Evolutionary conservation across 2,888 invertebrate genomes (phyloP).

Genomic region (Nomada lathburiana): DNA sequence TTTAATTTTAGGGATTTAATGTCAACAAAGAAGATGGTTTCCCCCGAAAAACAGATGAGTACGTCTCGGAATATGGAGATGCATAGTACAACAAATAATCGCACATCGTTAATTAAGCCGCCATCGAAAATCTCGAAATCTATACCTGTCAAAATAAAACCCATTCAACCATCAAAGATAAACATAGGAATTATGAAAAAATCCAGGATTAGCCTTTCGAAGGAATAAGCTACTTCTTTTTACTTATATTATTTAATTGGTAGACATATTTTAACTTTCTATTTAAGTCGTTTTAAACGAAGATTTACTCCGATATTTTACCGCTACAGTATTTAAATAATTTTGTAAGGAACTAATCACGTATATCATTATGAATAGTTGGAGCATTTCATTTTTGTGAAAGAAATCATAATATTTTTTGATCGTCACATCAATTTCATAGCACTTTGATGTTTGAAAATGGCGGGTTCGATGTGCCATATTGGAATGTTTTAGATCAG

Average conservation of each 20-base stretch:
- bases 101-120: constrained; percentile 39
- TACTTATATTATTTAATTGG: not conserved
- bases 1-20: not conserved
- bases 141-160: constrained; percentile 28
- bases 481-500: constrained; percentile 43
- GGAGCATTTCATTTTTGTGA: not conserved
- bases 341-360: constrained; percentile 4
- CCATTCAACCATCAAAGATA: constrained; percentile 23
- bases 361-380: constrained; percentile 11
- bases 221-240: constrained; percentile 23
- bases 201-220: constrained; percentile 5
- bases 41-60: constrained; percentile 1
- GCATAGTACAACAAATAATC: not conserved
- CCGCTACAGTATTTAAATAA: constrained; percentile 18
- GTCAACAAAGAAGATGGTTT: not conserved
- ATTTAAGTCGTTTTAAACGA: constrained; percentile 37
- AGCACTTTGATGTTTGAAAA: constrained; percentile 24
- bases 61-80: not conserved
- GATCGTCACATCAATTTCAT: not conserved
- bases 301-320: constrained; percentile 17
- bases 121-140: constrained; percentile 40
- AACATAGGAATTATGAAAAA: constrained; percentile 20
- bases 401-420: not conserved
- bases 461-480: constrained; percentile 42
- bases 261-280: constrained; percentile 3